Conservation (phyloP, 2,113 vertebrate genomes). For the Trogon surrucura region DNA sequence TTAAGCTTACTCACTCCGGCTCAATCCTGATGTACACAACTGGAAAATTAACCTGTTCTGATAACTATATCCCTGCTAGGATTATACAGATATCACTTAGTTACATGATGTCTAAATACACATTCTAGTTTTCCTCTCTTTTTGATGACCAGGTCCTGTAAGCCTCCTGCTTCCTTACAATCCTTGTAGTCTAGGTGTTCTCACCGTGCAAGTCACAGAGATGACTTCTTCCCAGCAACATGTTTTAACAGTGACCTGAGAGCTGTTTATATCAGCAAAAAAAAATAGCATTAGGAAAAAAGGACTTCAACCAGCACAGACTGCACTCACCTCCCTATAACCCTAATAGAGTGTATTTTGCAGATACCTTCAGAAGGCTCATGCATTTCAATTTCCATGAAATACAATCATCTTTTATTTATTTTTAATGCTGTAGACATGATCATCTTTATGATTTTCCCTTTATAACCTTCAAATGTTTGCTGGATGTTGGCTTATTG, state of each 20-base stretch:
- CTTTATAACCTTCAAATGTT: background rate
- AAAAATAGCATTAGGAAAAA: background rate
- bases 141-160: background rate
- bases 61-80: background rate
- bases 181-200: background rate
- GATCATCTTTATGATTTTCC: background rate
- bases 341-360: background rate
- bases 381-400: background rate
- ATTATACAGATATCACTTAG: background rate
- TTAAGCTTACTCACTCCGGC: background rate
- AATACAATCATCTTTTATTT: background rate
- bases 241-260: background rate
- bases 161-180: background rate
- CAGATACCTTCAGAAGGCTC: background rate
- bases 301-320: background rate
- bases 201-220: background rate
- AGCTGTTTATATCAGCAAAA: background rate
- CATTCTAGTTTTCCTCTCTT: background rate
- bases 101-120: background rate
- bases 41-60: background rate
- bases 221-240: background rate
- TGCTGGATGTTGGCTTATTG: background rate
- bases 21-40: background rate
- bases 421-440: background rate
- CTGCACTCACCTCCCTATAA: background rate